Percentiles rank a stretch among this genome's conserved stretches.
Evolutionary conservation across 1,140 invertebrate species (phyloP).

Genomic region (Mamestra configurata): DNA sequence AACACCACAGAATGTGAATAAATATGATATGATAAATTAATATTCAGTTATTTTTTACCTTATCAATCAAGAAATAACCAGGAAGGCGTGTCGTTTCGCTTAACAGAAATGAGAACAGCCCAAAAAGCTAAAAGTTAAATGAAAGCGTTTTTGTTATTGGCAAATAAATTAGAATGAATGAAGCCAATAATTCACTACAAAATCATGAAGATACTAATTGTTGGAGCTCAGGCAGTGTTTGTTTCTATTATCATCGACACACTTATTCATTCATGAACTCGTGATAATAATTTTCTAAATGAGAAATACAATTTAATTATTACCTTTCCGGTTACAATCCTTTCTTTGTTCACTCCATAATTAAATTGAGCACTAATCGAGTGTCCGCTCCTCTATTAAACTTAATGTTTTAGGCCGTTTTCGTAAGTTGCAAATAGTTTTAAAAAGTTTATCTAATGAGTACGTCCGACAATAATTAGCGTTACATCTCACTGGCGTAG

Average conservation of each 20-base stretch:
- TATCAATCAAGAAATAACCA: conserved; percentile 27
- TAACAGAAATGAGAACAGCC: conserved; percentile 8
- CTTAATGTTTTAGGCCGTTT: conserved; percentile 55
- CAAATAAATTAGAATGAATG: conserved; percentile 32
- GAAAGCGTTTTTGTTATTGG: conserved; percentile 8
- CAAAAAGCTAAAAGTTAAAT: conserved; percentile 16
- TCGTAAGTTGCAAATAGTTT: conserved; percentile 56
- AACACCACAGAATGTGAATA: background rate
- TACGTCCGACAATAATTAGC: conserved; percentile 57
- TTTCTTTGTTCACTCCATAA: conserved; percentile 84
- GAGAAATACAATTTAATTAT: conserved; percentile 51
- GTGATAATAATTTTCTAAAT: conserved; percentile 4
- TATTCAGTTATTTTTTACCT: background rate
- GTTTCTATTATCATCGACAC: conserved; percentile 48
- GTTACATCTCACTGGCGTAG: conserved; percentile 57
- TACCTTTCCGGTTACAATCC: conserved; percentile 78
- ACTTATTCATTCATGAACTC: background rate
- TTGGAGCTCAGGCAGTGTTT: conserved; percentile 25
- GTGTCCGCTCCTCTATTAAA: conserved; percentile 66
- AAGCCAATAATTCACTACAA: conserved; percentile 36
- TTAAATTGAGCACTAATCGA: conserved; percentile 76
- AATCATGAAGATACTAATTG: conserved; percentile 42
- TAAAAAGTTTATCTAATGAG: conserved; percentile 60
- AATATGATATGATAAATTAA: background rate
- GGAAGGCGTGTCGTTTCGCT: conserved; percentile 15